Evolutionary conservation across 2,797 vertebrate genomes (phyloP), one percentile per base, ranked within the genome.

Genomic region (Thalassophryne amazonica): DNA sequence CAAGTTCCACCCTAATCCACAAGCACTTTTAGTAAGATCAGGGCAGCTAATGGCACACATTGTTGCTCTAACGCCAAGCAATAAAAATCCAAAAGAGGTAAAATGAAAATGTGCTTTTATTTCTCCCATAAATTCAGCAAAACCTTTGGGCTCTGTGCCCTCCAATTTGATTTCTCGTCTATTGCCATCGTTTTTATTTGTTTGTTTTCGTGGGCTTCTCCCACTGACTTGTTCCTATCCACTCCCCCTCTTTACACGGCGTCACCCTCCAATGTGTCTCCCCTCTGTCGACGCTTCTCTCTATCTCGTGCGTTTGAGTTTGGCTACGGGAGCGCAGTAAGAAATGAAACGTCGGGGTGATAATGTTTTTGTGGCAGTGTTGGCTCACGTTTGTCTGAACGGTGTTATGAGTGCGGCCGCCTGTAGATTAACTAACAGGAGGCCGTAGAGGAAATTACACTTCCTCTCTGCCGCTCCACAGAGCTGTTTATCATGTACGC

Each of bases 401-500:
- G 82, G 78, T 83, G 85, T 85, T 88, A 88, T 86, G 85, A 87
- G 88, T 65, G 76, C 54, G 65, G 73, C 83, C 62, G 85, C 80
- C 79, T 83, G 85, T 73, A 83, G 88, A 92, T 89, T 86, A 89
- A 88, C 79, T 87, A 86, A 87, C 76, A 57, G 68, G 53, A 75
- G 64, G 82, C 83, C 72, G 71, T 42, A n/a, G 79, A 83, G 86
- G 86, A 90, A 91, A 91, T 90, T 76, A 88, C 79, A 84, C 81
- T 84, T 86, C 80, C 85, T 82, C 79, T 74, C 86, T 48, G 56
- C 69, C 64, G 66, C 80, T 83, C 80, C 47, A 17, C 83, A 86
- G 86, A 84, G 81, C 71, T 69, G 83, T 90, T 88, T 80, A 88
- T 90, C 88, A 87, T 76, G 65, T 72, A 2, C 45, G 48, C 81